Percentiles rank a stretch among this genome's conserved stretches.
These are phyloP conservation scores for Galago senegalensis DNA, from an alignment of 2,797 vertebrate genomes.

Conservation along the genomic window DNA sequence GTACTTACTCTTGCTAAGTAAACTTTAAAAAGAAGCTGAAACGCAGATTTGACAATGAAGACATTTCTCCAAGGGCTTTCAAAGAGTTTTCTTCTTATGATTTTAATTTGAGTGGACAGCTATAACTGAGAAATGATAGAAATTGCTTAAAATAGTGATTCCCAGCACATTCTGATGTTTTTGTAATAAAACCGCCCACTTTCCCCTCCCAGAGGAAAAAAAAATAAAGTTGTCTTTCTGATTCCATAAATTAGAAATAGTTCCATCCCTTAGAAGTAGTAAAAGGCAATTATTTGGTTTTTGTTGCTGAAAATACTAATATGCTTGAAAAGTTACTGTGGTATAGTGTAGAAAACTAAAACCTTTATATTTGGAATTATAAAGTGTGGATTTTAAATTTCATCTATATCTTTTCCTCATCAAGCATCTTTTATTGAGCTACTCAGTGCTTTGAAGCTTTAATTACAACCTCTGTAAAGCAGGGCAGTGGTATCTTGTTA, in stretches of 20 bases:
- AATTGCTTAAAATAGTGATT: slow-evolving; percentile 60
- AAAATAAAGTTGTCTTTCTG: slow-evolving; percentile 36
- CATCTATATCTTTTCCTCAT: neutral
- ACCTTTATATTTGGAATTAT: neutral
- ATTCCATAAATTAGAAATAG: neutral
- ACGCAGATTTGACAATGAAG: neutral
- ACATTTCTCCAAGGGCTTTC: slow-evolving; percentile 45
- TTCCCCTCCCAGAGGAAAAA: neutral
- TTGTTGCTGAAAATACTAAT: neutral
- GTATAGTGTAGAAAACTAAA: neutral
- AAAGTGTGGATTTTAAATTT: slow-evolving; percentile 32
- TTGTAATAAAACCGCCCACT: neutral
- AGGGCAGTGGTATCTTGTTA: neutral
- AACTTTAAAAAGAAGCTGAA: slow-evolving; percentile 31
- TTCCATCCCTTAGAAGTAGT: neutral
- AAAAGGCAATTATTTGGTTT: neutral
- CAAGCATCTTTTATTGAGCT: neutral
- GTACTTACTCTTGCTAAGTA: neutral
- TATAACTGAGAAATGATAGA: slow-evolving; percentile 8
- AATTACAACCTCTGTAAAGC: neutral
- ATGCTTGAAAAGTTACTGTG: neutral
- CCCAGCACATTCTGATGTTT: slow-evolving; percentile 22
- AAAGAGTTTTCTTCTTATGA: neutral
- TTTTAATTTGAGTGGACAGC: slow-evolving; percentile 52
- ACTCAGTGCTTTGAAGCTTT: neutral